Base-by-base conservation (phyloP, 1,140 invertebrate genomes). In the Grapholita molesta region DNA sequence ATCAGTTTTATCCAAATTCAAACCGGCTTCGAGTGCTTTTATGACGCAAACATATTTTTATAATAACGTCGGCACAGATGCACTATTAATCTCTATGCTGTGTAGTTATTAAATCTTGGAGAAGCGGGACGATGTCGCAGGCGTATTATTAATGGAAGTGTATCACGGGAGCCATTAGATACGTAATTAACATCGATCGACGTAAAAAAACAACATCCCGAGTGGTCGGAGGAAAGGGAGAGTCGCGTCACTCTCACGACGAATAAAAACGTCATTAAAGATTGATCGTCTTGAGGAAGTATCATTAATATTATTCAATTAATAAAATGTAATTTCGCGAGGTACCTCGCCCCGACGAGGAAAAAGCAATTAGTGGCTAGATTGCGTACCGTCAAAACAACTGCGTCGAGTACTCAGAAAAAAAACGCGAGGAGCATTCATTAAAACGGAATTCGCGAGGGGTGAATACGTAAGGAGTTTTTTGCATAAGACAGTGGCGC, bases 241-340 rank as follows among this genome's bases (percentile, higher is more conserved):
- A 78, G 80, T 75, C 74, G 75, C 81, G 83, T 84, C 83, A 83
- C 84, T 85, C 84, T 74, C 73, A 70, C 78, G 78, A 81, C 83
- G 80, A 87, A 90, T 88, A 91, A 90, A 90, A 90, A 88, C 86
- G 85, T 85, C 86, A 85, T 89, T 88, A 87, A 85, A 88, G 88
- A 89, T 89, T 90, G 88, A 90, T 91, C 79, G 86, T 85, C 80
- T 71, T 71, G 75, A 88, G 85, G 79, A 90, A 85, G 88, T 86
- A 86, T 91, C 88, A 91, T 91, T 91, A 91, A 89, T 90, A 89
- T 89, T 91, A 90, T 91, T 91, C 88, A 91, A 91, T 90, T 91
- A 90, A 91, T 91, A 89, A 90, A 91, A 90, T 82, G 88, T 89
- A 91, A 91, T 91, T 90, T 89, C 74, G 83, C 85, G 78, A 84